Base-by-base conservation (phyloP, 2,888 invertebrate species). In the Leptopterna dolabrata region DNA sequence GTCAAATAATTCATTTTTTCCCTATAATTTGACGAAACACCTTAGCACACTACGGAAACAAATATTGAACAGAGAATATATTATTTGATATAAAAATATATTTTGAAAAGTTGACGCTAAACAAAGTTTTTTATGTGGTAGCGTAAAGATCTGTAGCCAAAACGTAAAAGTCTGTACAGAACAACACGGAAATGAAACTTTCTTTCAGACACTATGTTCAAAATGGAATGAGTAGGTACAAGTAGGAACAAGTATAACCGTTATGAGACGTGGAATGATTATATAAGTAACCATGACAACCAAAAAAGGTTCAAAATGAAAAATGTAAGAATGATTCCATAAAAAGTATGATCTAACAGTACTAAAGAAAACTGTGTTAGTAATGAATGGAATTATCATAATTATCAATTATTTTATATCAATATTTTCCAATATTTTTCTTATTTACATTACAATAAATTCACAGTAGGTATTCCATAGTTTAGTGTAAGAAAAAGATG, bases 401-500 rank as follows among this genome's bases (percentile, higher is more conserved):
- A 70, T 81, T 84, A 86, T 87, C 36, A 87, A 87, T 84, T 88
- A 84, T 81, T 88, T 83, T 83, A 87, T 83, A 88, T 78, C 27
- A 78, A 78, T 78, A 78, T 78, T 78, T 76, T 45, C 45, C 82
- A 87, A 88, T 83, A 81, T 86, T 86, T 76, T 81, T 81, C 81
- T 88, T 86, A 86, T 88, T 88, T 86, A 71, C 81, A 88, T 86
- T 87, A 78, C 76, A 87, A 87, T 87, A 87, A 78, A 84, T 78
- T 83, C 84, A 87, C 87, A 87, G 84, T 85, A 36, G 36, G 36
- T 36, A 81, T 85, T 88, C 36, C 84, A 80, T 78, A 88, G 78
- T 87, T 51, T 73, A 73, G 73, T 45, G 63, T 83, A 83, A 87
- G 76, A 87, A 87, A 55, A 78, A 36, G 45, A 78, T 45, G 78